A percentile compares a stretch with the other conserved stretches of the same genome.
These are phyloP conservation scores for Mormyrus iriodes DNA, from an alignment of 2,113 vertebrate species.

Conservation along the genomic window DNA sequence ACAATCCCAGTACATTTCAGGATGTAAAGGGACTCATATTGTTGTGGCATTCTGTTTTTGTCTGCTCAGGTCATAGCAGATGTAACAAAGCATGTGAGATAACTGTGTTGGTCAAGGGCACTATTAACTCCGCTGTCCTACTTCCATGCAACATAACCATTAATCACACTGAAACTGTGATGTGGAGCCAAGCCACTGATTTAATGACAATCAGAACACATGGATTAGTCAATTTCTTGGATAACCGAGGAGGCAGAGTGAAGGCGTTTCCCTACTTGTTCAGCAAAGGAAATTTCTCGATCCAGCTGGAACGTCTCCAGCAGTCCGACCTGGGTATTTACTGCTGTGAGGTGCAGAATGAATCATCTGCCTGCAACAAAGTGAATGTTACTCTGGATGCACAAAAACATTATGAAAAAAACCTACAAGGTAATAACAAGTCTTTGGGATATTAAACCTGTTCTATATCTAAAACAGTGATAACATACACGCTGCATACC, in stretches of 20 bases:
- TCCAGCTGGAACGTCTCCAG: conserved; percentile 43
- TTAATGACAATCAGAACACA: conserved; percentile 23
- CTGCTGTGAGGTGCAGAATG: conserved; percentile 28
- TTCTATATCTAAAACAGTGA: background rate
- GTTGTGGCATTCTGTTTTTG: background rate
- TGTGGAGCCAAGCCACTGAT: conserved; percentile 28
- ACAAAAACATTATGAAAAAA: background rate
- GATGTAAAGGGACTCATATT: background rate
- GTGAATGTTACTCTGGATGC: background rate
- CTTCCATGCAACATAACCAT: background rate
- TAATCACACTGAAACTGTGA: background rate
- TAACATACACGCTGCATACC: background rate
- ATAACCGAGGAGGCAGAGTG: conserved; percentile 44
- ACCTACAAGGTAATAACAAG: background rate
- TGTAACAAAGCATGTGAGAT: background rate
- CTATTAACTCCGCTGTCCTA: background rate
- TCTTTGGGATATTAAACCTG: background rate
- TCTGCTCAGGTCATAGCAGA: background rate
- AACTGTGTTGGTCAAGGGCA: background rate
- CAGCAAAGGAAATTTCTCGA: conserved; percentile 48
- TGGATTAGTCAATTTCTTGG: conserved; percentile 25
- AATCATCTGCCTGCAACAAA: background rate
- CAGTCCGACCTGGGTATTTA: conserved; percentile 47
- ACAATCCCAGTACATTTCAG: background rate
- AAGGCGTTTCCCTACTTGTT: conserved; percentile 44